These are phyloP conservation scores for Halcyon leucocephala DNA, from an alignment of 2,797 vertebrate species.

Conservation along the genomic window DNA sequence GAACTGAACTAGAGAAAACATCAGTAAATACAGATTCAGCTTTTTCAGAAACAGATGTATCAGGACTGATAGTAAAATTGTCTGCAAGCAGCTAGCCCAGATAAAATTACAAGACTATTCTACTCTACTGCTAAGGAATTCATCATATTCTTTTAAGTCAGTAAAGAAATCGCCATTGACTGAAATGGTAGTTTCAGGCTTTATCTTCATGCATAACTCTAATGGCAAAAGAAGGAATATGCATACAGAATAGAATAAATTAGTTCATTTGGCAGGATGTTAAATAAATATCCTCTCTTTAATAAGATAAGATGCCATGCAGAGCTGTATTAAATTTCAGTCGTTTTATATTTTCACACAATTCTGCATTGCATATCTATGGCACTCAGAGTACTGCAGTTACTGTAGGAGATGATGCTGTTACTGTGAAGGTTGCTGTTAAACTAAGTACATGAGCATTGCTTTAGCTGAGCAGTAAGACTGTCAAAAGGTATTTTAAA, in stretches of 20 bases:
- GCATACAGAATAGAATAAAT: not conserved
- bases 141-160: not conserved
- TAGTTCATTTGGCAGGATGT: not conserved
- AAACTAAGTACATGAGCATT: not conserved
- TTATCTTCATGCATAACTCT: not conserved
- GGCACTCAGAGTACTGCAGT: not conserved
- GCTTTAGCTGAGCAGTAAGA: not conserved
- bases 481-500: not conserved
- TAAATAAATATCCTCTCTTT: constrained; percentile 12
- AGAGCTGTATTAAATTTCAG: not conserved
- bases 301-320: not conserved
- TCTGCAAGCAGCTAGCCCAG: not conserved
- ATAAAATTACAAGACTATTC: not conserved
- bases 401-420: not conserved
- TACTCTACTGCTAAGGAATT: not conserved
- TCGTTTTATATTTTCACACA: not conserved
- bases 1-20: not conserved
- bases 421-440: not conserved
- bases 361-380: not conserved
- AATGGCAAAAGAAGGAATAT: not conserved
- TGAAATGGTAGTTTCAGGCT: not conserved
- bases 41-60: not conserved
- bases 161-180: not conserved
- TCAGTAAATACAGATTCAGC: not conserved
- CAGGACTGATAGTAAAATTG: not conserved